Percentiles rank a stretch among this genome's conserved stretches.
These are phyloP conservation scores for Poeciliopsis occidentalis DNA, from an alignment of 2,113 vertebrate genomes.

Conservation along the genomic window DNA sequence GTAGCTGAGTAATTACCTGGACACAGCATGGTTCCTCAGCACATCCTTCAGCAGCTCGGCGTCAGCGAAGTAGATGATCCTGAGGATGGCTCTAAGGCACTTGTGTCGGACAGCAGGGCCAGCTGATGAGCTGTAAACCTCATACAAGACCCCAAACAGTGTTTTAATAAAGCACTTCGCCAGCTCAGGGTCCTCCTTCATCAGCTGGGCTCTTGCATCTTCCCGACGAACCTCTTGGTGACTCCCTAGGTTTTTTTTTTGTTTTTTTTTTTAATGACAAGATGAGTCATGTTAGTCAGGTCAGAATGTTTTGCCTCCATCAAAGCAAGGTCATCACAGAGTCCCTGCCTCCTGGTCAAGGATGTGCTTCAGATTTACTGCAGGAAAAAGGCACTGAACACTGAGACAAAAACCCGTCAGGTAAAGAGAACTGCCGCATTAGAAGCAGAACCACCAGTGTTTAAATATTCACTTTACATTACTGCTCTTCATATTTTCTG, in stretches of 20 bases:
- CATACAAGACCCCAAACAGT: conserved; percentile 98
- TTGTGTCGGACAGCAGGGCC: conserved; percentile 99
- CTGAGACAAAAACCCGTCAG: background rate
- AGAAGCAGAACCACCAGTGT: background rate
- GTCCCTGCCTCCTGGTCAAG: background rate
- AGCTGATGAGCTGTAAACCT: conserved; percentile 99
- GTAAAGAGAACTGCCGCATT: background rate
- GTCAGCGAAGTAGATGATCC: conserved; percentile 99
- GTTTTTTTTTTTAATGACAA: background rate
- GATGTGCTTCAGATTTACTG: too few relatives aligned
- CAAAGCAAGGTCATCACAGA: background rate
- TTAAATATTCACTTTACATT: background rate
- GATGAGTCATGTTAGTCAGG: background rate
- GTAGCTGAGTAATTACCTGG: conserved; percentile 82
- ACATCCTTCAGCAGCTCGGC: conserved; percentile 98
- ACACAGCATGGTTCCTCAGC: conserved; percentile 98
- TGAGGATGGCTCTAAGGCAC: conserved; percentile 99
- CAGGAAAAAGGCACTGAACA: background rate
- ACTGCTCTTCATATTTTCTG: too few relatives aligned
- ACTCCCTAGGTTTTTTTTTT: conserved; percentile 79
- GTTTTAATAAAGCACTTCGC: conserved; percentile 99
- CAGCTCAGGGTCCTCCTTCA: conserved; percentile 98
- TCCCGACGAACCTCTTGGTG: conserved; percentile 95
- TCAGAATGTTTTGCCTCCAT: background rate
- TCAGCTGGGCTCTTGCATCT: conserved; percentile 96